phyloP scores from a whole-genome alignment of 2,797 vertebrate genomes.

The Rallus crepitans region DNA sequence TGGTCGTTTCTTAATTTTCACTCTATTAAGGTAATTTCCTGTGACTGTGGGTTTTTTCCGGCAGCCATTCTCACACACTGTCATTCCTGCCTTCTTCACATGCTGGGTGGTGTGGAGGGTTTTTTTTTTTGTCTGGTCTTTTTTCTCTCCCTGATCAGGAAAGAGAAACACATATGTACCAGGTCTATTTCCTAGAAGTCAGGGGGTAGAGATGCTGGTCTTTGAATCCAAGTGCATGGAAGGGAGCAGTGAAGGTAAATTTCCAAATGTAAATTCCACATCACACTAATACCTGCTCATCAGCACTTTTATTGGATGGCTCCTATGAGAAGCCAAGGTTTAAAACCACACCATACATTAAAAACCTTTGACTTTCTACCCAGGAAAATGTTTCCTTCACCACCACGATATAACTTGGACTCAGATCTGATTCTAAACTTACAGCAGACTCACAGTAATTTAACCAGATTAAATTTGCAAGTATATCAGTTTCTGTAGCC shows the following conservation, averaged over 20 bases:
- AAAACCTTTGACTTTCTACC: neutral
- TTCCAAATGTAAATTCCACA: neutral
- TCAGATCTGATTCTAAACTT: neutral
- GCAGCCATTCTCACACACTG: slow-evolving; percentile 47
- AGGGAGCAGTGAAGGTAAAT: neutral
- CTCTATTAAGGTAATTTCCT: slow-evolving; percentile 84
- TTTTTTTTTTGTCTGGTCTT: neutral
- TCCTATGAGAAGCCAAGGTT: neutral
- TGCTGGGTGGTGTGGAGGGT: neutral
- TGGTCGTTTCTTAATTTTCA: slow-evolving; percentile 82
- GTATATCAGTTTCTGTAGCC: neutral
- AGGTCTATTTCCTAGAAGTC: neutral
- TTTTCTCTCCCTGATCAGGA: neutral
- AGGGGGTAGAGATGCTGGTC: neutral
- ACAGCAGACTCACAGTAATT: neutral
- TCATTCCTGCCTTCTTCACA: slow-evolving; percentile 5
- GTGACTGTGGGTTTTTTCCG: slow-evolving; percentile 59
- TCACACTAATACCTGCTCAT: neutral
- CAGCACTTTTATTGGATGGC: neutral
- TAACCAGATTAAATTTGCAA: neutral
- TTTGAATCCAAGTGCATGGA: neutral
- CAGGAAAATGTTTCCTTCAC: neutral
- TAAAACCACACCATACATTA: neutral
- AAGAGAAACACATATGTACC: neutral
- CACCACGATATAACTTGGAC: accelerated